Conservation (phyloP, 2,888 invertebrate genomes). For the Lepidonotus clava region DNA sequence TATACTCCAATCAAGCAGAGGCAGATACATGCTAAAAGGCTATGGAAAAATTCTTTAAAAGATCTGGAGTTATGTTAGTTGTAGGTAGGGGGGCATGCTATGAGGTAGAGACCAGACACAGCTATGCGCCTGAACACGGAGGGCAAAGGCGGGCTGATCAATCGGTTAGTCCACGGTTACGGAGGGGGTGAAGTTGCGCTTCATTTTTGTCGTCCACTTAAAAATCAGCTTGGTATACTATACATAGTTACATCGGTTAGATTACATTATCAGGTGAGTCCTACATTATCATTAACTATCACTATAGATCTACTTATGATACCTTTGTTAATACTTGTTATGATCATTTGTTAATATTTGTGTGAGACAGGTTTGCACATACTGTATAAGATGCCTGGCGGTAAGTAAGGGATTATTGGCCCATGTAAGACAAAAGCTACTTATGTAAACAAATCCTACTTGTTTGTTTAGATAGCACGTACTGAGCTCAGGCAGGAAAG, state of each 20-base stretch:
- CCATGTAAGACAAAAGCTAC: not conserved
- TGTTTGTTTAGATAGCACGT: not conserved
- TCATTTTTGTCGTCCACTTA: too few relatives aligned
- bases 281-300: too few relatives aligned
- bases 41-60: not conserved
- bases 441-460: not conserved
- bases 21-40: conserved; percentile 32
- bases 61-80: not conserved
- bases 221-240: too few relatives aligned
- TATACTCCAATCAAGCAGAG: conserved; percentile 37
- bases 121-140: not conserved
- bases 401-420: too few relatives aligned
- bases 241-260: too few relatives aligned
- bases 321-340: too few relatives aligned
- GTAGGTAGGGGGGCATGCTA: not conserved
- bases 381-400: not conserved
- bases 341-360: too few relatives aligned
- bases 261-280: too few relatives aligned
- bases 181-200: not conserved
- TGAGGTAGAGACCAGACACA: not conserved
- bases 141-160: too few relatives aligned
- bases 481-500: not conserved
- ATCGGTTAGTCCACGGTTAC: too few relatives aligned
- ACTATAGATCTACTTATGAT: too few relatives aligned
- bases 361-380: too few relatives aligned